Evolutionary conservation across 2,888 invertebrate species (phyloP).

Genomic region (Dexiosoma caninum): DNA sequence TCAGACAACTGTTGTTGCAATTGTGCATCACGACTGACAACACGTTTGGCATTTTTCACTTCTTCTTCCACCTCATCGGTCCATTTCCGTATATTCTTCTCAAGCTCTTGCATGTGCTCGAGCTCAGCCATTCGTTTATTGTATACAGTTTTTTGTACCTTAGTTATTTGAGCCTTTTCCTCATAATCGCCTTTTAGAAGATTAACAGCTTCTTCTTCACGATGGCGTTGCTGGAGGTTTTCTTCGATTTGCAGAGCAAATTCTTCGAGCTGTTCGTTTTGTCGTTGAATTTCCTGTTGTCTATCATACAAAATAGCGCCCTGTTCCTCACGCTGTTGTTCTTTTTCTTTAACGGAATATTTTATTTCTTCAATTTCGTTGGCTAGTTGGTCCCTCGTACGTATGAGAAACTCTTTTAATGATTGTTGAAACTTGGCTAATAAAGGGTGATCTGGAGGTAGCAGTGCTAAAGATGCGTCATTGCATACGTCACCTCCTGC

Average conservation of each 20-base stretch:
- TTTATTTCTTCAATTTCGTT: constrained; percentile 84
- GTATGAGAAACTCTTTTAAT: constrained; percentile 82
- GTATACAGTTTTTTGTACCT: constrained; percentile 70
- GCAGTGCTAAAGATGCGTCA: constrained; percentile 63
- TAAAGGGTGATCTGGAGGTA: constrained; percentile 86
- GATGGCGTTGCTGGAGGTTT: constrained; percentile 56
- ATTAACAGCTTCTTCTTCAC: constrained; percentile 67
- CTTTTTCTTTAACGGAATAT: constrained; percentile 73
- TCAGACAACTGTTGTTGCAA: constrained; percentile 76
- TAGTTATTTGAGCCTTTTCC: constrained; percentile 68
- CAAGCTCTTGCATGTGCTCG: constrained; percentile 72
- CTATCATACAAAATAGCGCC: constrained; percentile 78
- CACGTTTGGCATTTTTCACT: constrained; percentile 75
- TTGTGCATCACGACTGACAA: constrained; percentile 74
- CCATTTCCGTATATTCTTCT: constrained; percentile 75
- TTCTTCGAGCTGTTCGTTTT: constrained; percentile 78
- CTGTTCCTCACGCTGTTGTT: constrained; percentile 75
- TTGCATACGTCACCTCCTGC: background rate
- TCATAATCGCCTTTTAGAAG: constrained; percentile 75
- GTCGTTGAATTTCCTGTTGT: constrained; percentile 79
- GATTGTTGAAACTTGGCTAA: constrained; percentile 86
- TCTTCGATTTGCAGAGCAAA: constrained; percentile 77
- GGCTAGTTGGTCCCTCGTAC: constrained; percentile 82
- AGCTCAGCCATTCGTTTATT: constrained; percentile 73
- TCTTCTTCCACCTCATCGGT: constrained; percentile 74